These are phyloP conservation scores for Arvicanthis niloticus DNA, from an alignment of 2,113 vertebrate genomes.

Conservation along the genomic window DNA sequence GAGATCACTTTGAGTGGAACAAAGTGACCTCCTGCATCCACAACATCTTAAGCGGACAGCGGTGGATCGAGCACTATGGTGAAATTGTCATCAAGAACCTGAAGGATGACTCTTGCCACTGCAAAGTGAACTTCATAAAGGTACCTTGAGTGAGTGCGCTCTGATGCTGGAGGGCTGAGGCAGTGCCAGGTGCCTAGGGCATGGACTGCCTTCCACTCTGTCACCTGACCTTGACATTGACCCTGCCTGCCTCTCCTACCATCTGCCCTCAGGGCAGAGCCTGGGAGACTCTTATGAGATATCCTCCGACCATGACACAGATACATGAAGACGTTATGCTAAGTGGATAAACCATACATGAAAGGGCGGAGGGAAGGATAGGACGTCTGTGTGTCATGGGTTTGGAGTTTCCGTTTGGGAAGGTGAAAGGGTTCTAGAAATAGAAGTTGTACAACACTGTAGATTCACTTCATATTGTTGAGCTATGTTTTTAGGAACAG, in stretches of 20 bases:
- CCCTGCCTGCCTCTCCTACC: too few relatives aligned
- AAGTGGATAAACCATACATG: neutral
- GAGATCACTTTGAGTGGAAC: constrained; percentile 98
- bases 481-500: neutral
- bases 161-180: neutral
- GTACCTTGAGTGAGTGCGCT: constrained; percentile 79
- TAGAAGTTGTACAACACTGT: neutral
- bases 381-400: neutral
- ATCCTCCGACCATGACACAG: too few relatives aligned
- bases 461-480: neutral
- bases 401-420: neutral
- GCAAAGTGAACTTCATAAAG: constrained; percentile 98
- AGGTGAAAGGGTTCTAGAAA: neutral
- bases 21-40: constrained; percentile 99
- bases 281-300: neutral
- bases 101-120: constrained; percentile 91
- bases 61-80: constrained; percentile 99
- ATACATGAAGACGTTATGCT: neutral
- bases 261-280: neutral
- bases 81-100: constrained; percentile 96
- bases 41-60: constrained; percentile 98
- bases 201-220: neutral
- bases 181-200: neutral
- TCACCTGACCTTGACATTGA: neutral
- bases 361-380: neutral